These are phyloP conservation scores for Stegophylla sp. DNA, from an alignment of 2,888 invertebrate genomes.

Conservation along the genomic window DNA sequence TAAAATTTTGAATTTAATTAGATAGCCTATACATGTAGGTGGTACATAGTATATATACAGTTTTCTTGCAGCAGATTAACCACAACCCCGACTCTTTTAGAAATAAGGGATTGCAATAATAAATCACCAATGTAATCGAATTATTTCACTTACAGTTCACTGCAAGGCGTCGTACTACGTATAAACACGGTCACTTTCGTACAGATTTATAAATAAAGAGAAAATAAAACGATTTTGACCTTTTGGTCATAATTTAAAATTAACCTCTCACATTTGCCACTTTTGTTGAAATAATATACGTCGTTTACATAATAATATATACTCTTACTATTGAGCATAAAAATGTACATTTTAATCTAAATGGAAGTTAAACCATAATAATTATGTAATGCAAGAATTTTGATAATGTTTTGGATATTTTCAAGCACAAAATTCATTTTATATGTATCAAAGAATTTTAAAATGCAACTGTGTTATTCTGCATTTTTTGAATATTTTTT, in stretches of 20 bases:
- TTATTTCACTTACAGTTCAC: conserved; percentile 53
- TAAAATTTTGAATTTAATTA: conserved; percentile 46
- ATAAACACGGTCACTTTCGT: conserved; percentile 55
- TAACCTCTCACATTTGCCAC: conserved; percentile 36
- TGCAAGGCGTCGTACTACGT: conserved; percentile 33
- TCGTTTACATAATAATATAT: conserved; percentile 14
- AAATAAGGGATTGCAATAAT: conserved; percentile 54
- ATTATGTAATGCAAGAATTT: too few relatives aligned
- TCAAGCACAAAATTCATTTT: too few relatives aligned
- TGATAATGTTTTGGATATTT: too few relatives aligned
- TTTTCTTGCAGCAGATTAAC: conserved; percentile 38
- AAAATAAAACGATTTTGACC: conserved; percentile 55
- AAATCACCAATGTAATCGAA: conserved; percentile 49
- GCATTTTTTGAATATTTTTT: too few relatives aligned
- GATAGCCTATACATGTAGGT: neutral
- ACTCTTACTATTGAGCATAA: neutral
- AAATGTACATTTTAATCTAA: too few relatives aligned
- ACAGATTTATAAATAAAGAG: conserved; percentile 55
- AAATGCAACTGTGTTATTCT: too few relatives aligned
- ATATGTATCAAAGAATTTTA: too few relatives aligned
- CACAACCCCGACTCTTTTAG: conserved; percentile 54
- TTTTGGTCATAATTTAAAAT: conserved; percentile 54
- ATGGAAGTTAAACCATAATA: too few relatives aligned
- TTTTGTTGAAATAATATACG: conserved; percentile 20
- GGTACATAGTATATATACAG: neutral